Percentiles rank a stretch among this genome's conserved stretches.
Conservation (phyloP, 2,888 invertebrate genomes). For the Coremacera marginata region DNA sequence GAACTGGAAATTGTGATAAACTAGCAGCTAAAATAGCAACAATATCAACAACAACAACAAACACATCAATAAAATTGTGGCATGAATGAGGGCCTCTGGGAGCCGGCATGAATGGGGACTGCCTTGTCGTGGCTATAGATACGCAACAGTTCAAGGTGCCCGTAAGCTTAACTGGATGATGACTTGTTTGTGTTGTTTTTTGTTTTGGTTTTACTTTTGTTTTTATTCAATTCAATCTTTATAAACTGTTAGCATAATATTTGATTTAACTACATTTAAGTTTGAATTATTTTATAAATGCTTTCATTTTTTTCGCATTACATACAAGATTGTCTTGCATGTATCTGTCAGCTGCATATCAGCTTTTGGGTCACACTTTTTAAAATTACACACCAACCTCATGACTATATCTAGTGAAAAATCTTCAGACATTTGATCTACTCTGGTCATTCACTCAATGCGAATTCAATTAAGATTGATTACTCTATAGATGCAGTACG, state of each 20-base stretch:
- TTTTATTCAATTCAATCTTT: neutral
- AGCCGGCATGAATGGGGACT: neutral
- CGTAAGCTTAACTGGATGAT: neutral
- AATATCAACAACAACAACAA: neutral
- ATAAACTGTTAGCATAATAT: slow-evolving; percentile 17
- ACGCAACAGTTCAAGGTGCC: slow-evolving; percentile 25
- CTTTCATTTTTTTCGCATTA: neutral
- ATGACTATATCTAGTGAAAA: too few species aligned
- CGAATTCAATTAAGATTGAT: slow-evolving; percentile 36
- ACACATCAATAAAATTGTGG: neutral
- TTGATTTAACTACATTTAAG: slow-evolving; percentile 3
- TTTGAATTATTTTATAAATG: neutral
- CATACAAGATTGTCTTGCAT: too few species aligned
- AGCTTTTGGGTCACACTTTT: too few species aligned
- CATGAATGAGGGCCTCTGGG: too few species aligned
- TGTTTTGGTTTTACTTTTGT: neutral
- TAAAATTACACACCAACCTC: too few species aligned
- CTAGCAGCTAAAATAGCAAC: neutral
- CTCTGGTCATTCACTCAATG: slow-evolving; percentile 29
- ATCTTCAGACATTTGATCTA: neutral
- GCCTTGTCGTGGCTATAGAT: neutral
- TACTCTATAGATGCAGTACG: neutral
- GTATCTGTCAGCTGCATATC: too few species aligned
- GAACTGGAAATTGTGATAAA: slow-evolving; percentile 15
- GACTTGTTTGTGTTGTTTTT: neutral